phyloP scores from a whole-genome alignment of 2,888 invertebrate genomes.

The Mythimna impura region DNA sequence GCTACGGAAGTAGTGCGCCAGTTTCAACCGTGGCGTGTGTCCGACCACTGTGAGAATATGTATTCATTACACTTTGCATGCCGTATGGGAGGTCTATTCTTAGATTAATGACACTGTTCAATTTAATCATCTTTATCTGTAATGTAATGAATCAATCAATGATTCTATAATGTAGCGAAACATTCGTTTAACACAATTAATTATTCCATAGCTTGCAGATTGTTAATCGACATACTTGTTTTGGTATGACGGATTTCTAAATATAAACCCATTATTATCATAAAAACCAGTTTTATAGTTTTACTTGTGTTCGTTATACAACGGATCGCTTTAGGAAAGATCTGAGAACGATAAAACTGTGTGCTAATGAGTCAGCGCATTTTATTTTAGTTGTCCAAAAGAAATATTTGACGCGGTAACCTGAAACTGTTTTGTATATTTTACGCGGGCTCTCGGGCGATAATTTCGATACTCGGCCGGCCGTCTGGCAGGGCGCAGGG shows the following conservation, averaged over 20 bases:
- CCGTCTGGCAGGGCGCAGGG: conserved; percentile 70
- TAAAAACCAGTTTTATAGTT: conserved; percentile 54
- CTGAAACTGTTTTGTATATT: conserved; percentile 88
- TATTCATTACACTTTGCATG: conserved; percentile 73
- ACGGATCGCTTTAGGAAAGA: conserved; percentile 31
- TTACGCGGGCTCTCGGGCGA: conserved; percentile 84
- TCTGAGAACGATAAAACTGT: conserved; percentile 53
- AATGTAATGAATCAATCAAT: conserved; percentile 70
- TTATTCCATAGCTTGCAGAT: conserved; percentile 57
- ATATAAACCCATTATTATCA: conserved; percentile 40
- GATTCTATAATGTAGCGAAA: conserved; percentile 63
- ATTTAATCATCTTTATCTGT: conserved; percentile 72
- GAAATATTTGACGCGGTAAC: conserved; percentile 86
- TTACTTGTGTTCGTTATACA: conserved; percentile 45
- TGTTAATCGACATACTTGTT: conserved; percentile 50
- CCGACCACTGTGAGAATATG: conserved; percentile 73
- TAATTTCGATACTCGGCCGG: conserved; percentile 85
- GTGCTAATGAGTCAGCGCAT: conserved; percentile 79
- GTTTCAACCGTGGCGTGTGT: conserved; percentile 68
- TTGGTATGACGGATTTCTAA: conserved; percentile 44
- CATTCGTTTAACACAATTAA: conserved; percentile 64
- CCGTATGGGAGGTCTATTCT: conserved; percentile 76
- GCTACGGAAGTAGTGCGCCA: conserved; percentile 75
- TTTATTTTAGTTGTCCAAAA: conserved; percentile 80
- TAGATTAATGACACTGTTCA: conserved; percentile 69